phyloP scores from a whole-genome alignment of 2,888 invertebrate species.

The Rhimphoctona megacephalus region DNA sequence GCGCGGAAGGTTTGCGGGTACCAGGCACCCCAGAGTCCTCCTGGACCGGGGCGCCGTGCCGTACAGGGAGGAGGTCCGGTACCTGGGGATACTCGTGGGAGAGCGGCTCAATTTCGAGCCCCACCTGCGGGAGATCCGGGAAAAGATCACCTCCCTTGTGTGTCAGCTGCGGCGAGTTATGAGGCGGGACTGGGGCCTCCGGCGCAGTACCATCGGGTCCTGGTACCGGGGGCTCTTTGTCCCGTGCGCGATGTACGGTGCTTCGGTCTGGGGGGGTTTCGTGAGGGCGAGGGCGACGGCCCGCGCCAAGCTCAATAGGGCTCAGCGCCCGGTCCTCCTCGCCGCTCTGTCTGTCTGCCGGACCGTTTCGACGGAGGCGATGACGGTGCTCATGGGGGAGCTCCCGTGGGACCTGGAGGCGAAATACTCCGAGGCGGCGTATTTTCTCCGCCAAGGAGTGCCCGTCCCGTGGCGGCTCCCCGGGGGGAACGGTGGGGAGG shows the following conservation, averaged over 20 bases:
- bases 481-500: no score
- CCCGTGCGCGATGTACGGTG: no score
- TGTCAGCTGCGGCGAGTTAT: slow-evolving; percentile 29
- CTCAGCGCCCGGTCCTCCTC: slow-evolving; percentile 56
- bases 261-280: no score
- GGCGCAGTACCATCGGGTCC: slow-evolving; percentile 28
- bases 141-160: slow-evolving; percentile 21
- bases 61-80: slow-evolving; percentile 7
- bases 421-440: no score
- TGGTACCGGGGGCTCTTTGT: no score
- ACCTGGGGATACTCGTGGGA: slow-evolving; percentile 3
- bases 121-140: background rate
- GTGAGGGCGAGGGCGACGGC: no score
- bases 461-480: no score
- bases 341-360: slow-evolving; percentile 56
- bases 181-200: slow-evolving; percentile 43
- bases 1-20: no score
- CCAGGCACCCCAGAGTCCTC: no score
- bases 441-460: no score
- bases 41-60: slow-evolving; percentile 1
- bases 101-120: slow-evolving; percentile 4
- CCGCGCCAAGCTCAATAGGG: no score
- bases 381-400: slow-evolving; percentile 56
- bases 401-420: slow-evolving; percentile 63
- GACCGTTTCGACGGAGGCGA: slow-evolving; percentile 63